phyloP scores from a whole-genome alignment of 2,113 vertebrate genomes.

The Labrus mixtus region DNA sequence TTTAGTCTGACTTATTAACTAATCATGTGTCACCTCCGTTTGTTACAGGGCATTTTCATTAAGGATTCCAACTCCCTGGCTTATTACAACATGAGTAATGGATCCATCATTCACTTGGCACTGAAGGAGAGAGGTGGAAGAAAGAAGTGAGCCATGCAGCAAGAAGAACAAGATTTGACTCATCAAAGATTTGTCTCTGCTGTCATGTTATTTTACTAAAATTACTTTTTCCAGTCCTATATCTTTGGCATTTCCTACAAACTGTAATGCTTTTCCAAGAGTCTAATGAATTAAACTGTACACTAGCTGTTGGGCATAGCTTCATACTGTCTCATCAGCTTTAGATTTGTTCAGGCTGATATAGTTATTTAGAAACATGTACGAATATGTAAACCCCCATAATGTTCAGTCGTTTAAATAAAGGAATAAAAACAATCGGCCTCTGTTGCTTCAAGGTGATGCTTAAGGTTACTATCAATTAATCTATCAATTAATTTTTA shows the following conservation, averaged over 20 bases:
- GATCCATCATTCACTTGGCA: conserved; percentile 94
- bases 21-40: not conserved
- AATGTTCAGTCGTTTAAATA: conserved; percentile 51
- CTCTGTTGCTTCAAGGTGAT: not conserved
- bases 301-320: not conserved
- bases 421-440: conserved; percentile 30
- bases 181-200: conserved; percentile 7
- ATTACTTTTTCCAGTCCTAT: not conserved
- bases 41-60: conserved; percentile 96
- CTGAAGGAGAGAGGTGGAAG: conserved; percentile 98
- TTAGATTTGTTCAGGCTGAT: conserved; percentile 22
- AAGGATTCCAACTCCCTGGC: conserved; percentile 99
- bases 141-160: conserved; percentile 88
- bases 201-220: conserved; percentile 31
- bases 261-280: not conserved
- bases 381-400: not conserved
- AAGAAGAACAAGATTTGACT: conserved; percentile 3
- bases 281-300: not conserved
- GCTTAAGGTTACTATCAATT: not conserved
- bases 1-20: not conserved
- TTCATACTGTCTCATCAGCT: not conserved
- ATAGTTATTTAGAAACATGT: conserved; percentile 8
- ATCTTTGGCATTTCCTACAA: not conserved
- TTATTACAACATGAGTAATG: conserved; percentile 97
- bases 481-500: too few relatives aligned